These are phyloP conservation scores for Tinea trinotella DNA, from an alignment of 2,888 invertebrate species.

Conservation along the genomic window DNA sequence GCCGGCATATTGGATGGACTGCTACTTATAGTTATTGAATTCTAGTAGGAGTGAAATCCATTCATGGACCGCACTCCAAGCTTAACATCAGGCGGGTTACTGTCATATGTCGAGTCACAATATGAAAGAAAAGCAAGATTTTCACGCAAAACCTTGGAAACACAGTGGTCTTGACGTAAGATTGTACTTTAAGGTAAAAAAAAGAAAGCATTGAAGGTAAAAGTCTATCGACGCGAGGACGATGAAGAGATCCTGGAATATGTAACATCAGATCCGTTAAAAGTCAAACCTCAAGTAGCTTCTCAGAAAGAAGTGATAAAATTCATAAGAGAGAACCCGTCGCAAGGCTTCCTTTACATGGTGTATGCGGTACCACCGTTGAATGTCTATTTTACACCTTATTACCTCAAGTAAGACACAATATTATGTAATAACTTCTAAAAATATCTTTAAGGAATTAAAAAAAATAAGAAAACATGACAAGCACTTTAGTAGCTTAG, in stretches of 20 bases:
- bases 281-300: slow-evolving; percentile 54
- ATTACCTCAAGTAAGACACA: slow-evolving; percentile 79
- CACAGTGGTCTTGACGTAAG: too few relatives aligned
- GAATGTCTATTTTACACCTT: slow-evolving; percentile 82
- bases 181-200: slow-evolving; percentile 18
- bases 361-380: slow-evolving; percentile 80
- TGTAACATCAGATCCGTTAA: slow-evolving; percentile 40
- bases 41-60: too few relatives aligned
- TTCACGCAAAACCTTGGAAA: too few relatives aligned
- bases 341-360: slow-evolving; percentile 83
- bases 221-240: slow-evolving; percentile 27
- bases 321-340: slow-evolving; percentile 66
- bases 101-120: too few relatives aligned
- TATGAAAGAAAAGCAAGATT: too few relatives aligned
- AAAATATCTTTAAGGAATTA: too few relatives aligned
- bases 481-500: too few relatives aligned
- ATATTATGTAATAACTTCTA: not conserved
- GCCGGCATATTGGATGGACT: too few relatives aligned
- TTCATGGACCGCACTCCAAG: too few relatives aligned
- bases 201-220: slow-evolving; percentile 36
- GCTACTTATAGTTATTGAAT: too few relatives aligned
- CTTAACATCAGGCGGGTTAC: too few relatives aligned
- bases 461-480: too few relatives aligned
- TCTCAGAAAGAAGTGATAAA: slow-evolving; percentile 58
- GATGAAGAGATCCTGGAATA: slow-evolving; percentile 26